Evolutionary conservation across 2,113 vertebrate genomes (phyloP), one percentile per base, ranked within the genome.

Genomic region (Catharus bicknelli): DNA sequence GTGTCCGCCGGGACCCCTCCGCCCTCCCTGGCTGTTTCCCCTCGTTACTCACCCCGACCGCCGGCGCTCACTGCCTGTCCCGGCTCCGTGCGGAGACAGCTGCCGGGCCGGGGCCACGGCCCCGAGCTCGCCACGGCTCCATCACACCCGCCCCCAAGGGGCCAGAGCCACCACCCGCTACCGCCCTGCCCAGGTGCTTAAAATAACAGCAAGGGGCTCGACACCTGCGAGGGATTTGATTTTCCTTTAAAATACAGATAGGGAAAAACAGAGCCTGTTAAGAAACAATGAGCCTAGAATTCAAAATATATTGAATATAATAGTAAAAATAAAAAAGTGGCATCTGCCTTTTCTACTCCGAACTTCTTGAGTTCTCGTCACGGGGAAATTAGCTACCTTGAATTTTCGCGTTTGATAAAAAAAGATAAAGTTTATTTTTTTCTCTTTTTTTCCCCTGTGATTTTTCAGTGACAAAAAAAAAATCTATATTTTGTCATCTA

Each of bases 391-490:
- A 98, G 96, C 90, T 98, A 94, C 95, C 94, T 95, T 94, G 66
- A 90, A 91, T 97, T 95, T 95, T 96, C 93, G 91, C 48, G 42
- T 97, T 96, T 97, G 97, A 97, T 98, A 97, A 97, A 98, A 98
- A 98, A 98, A 98, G 96, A 98, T 98, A 97, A 97, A 97, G 92
- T 98, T 98, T 98, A 98, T 98, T 98, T 97, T 86, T 90, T 95
- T 97, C 80, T 62, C 18, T 23, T 3, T n/a, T 45, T 86, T 84
- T 50, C 61, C 7, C 74, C 30, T 94, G 85, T 93, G 97, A 96
- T 98, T 97, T 97, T 97, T 97, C 94, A 97, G 94, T 97, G 97
- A 97, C 96, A 86, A 97, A 98, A 96, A 98, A 92, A 83, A 95
- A 93, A 95, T 96, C 95, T 98, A 93, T 97, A 96, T 96, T 97